Percentiles rank a stretch among this genome's conserved stretches.
These are phyloP conservation scores for Trachelus troglodyta DNA, from an alignment of 2,888 invertebrate species.

Conservation along the genomic window DNA sequence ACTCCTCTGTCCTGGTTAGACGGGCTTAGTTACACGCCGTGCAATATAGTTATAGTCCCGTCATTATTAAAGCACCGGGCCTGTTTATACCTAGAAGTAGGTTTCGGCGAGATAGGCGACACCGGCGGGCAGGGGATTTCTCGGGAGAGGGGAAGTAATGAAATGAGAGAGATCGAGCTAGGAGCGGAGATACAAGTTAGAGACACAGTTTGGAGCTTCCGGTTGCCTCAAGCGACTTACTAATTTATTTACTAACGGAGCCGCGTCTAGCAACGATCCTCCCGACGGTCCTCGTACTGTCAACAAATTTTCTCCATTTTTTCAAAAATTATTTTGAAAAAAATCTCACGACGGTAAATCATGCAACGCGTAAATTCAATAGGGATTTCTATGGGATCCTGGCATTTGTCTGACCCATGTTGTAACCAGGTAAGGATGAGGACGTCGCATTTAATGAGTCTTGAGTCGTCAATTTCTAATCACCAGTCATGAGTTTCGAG, in stretches of 20 bases:
- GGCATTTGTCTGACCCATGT: too few species aligned
- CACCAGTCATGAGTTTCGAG: too few species aligned
- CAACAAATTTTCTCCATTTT: too few species aligned
- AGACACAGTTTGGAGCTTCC: conserved; percentile 27
- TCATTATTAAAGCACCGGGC: conserved; percentile 21
- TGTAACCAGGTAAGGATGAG: too few species aligned
- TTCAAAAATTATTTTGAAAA: too few species aligned
- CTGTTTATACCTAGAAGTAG: conserved; percentile 17
- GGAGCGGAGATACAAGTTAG: conserved; percentile 24
- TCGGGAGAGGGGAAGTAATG: conserved; percentile 12
- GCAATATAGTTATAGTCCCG: conserved; percentile 21
- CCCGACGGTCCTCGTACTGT: too few species aligned
- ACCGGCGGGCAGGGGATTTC: not conserved
- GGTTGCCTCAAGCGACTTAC: conserved; percentile 25
- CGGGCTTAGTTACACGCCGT: conserved; percentile 20
- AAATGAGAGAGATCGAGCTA: not conserved
- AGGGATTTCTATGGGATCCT: too few species aligned
- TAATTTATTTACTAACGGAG: conserved; percentile 27
- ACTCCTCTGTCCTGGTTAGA: conserved; percentile 19
- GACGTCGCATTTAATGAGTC: too few species aligned
- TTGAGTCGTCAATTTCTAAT: too few species aligned
- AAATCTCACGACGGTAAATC: too few species aligned
- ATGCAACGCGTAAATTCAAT: too few species aligned
- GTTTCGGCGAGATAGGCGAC: too few species aligned
- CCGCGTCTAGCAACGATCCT: conserved; percentile 4